A percentile compares a stretch with the other conserved stretches of the same genome.
Conservation (phyloP, 2,888 invertebrate genomes). For the Synanthedon vespiformis region DNA sequence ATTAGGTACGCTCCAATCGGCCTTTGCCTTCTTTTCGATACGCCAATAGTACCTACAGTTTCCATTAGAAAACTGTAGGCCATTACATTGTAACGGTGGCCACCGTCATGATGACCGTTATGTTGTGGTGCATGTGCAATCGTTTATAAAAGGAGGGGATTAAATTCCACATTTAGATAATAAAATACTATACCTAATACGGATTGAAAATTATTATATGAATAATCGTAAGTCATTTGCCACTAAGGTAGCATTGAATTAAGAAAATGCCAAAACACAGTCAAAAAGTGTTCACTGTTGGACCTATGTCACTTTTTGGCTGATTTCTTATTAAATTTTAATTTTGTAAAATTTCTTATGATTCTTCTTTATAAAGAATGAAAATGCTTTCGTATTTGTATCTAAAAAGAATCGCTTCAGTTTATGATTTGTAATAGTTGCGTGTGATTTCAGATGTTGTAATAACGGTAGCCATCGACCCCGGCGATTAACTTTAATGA, state of each 20-base stretch:
- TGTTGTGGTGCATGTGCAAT: background rate
- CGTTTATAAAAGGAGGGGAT: background rate
- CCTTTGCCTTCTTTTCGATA: background rate
- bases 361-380: too few species aligned
- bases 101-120: conserved; percentile 7
- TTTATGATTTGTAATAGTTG: conserved; percentile 3
- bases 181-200: too few species aligned
- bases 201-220: too few species aligned
- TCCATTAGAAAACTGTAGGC: conserved; percentile 13
- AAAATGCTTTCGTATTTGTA: too few species aligned
- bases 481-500: conserved; percentile 28
- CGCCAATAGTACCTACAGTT: conserved; percentile 8
- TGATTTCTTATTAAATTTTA: too few species aligned
- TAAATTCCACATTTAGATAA: background rate
- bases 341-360: too few species aligned
- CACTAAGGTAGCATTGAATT: too few species aligned
- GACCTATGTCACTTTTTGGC: too few species aligned
- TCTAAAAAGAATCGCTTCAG: conserved; percentile 2
- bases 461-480: conserved; percentile 6
- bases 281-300: too few species aligned
- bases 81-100: conserved; percentile 9
- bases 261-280: too few species aligned
- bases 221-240: too few species aligned
- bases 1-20: background rate
- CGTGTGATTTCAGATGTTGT: conserved; percentile 15